These are phyloP conservation scores for Beroe ovata DNA, from an alignment of 37 sponge, comb jelly and placozoan genomes.

Conservation along the genomic window DNA sequence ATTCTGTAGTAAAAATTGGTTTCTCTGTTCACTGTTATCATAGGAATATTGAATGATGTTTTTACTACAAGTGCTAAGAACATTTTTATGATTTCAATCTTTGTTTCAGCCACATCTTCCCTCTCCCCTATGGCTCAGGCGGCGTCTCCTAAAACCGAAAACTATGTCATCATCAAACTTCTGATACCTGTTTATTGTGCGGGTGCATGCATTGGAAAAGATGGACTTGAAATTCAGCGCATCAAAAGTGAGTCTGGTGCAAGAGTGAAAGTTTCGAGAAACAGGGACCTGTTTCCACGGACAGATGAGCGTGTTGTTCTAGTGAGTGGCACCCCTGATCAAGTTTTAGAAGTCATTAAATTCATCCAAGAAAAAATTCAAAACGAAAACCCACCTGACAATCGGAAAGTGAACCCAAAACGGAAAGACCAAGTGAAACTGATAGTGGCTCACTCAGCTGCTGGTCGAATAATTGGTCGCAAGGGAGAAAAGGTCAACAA, in stretches of 20 bases:
- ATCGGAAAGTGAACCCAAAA: constrained; percentile 60
- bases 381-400: constrained; percentile 63
- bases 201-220: constrained; percentile 65
- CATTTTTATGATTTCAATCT: neutral
- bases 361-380: constrained; percentile 64
- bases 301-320: constrained; percentile 54
- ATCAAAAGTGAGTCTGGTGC: constrained; percentile 58
- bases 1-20: no score
- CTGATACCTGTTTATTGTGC: constrained; percentile 65
- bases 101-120: constrained; percentile 27
- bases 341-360: constrained; percentile 65
- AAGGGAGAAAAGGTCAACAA: constrained; percentile 65
- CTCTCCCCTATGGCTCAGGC: constrained; percentile 55
- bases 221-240: constrained; percentile 63
- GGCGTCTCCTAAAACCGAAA: constrained; percentile 64
- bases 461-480: constrained; percentile 48
- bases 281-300: constrained; percentile 54
- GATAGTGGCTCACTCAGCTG: constrained; percentile 64
- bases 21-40: no score
- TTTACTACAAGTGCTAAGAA: no score
- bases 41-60: neutral
- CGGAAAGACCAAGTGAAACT: constrained; percentile 62
- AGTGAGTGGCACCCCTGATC: constrained; percentile 61
- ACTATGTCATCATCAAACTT: constrained; percentile 58
- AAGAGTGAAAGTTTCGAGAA: constrained; percentile 33